A percentile compares a stretch with the other conserved stretches of the same genome.
phyloP scores from a whole-genome alignment of 2,797 vertebrate genomes.

The Sebastes nivosus region DNA sequence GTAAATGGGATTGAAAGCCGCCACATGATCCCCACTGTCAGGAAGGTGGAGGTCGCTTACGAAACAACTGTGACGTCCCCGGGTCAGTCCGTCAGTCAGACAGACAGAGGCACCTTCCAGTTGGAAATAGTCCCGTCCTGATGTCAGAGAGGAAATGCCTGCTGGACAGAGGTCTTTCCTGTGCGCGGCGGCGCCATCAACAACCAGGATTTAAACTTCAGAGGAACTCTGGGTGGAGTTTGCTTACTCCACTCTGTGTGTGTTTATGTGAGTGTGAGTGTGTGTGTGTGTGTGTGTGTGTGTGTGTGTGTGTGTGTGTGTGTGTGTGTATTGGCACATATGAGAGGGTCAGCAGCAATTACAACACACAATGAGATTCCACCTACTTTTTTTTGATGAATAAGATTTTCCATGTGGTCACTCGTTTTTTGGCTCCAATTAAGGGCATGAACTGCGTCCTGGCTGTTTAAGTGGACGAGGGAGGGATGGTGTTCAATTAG shows the following conservation, averaged over 20 bases:
- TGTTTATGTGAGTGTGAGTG: not conserved
- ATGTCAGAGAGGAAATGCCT: slow-evolving; percentile 82
- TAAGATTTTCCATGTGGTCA: slow-evolving; percentile 69
- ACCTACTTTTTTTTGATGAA: slow-evolving; percentile 54
- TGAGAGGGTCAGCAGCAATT: slow-evolving; percentile 21
- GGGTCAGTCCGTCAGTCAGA: slow-evolving; percentile 36
- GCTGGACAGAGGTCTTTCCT: slow-evolving; percentile 78
- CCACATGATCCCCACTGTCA: not conserved
- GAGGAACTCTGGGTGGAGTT: slow-evolving; percentile 75
- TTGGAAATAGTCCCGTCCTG: slow-evolving; percentile 69
- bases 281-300: slow-evolving; percentile 4
- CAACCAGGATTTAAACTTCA: slow-evolving; percentile 61
- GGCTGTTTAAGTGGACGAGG: slow-evolving; percentile 18
- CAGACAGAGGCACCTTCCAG: slow-evolving; percentile 44
- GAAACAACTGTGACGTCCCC: slow-evolving; percentile 15
- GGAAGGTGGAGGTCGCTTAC: not conserved
- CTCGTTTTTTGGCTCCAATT: slow-evolving; percentile 52
- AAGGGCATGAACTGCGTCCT: slow-evolving; percentile 44
- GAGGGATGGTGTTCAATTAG: not conserved
- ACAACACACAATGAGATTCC: slow-evolving; percentile 58
- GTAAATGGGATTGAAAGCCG: not conserved
- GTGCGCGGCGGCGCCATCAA: slow-evolving; percentile 34
- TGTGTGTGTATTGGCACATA: not conserved
- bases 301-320: not conserved
- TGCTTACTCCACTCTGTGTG: slow-evolving; percentile 44